Evolutionary conservation across 2,888 invertebrate genomes (phyloP).

Genomic region (Andrena hattorfiana): DNA sequence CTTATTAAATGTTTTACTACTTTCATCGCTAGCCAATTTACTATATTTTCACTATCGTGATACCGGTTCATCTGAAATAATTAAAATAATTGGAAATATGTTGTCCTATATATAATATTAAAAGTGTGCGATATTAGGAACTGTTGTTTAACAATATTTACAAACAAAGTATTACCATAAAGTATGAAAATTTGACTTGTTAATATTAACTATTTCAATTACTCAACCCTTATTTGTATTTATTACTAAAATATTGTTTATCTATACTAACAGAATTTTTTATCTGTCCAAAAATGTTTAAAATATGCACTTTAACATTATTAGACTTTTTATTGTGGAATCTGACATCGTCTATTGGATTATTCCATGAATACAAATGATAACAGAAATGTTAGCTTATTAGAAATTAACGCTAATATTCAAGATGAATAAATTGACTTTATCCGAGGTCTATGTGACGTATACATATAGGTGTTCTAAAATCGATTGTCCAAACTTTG

Average conservation of each 20-base stretch:
- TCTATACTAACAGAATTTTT: too few relatives aligned
- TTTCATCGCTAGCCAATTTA: neutral
- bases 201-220: too few relatives aligned
- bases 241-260: neutral
- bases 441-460: neutral
- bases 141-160: too few relatives aligned
- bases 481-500: too few relatives aligned
- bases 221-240: too few relatives aligned
- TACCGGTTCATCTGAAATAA: neutral
- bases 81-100: neutral
- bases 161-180: too few relatives aligned
- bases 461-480: too few relatives aligned
- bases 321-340: neutral
- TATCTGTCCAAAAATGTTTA: too few relatives aligned
- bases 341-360: neutral
- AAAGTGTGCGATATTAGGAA: neutral
- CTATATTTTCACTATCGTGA: neutral
- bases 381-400: conserved; percentile 42
- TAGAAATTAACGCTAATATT: conserved; percentile 40
- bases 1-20: conserved; percentile 6
- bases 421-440: neutral
- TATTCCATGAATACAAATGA: conserved; percentile 8
- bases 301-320: neutral
- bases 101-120: neutral
- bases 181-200: too few relatives aligned